Evolutionary conservation across 2,113 vertebrate genomes (phyloP).

Genomic region (Buteo buteo): DNA sequence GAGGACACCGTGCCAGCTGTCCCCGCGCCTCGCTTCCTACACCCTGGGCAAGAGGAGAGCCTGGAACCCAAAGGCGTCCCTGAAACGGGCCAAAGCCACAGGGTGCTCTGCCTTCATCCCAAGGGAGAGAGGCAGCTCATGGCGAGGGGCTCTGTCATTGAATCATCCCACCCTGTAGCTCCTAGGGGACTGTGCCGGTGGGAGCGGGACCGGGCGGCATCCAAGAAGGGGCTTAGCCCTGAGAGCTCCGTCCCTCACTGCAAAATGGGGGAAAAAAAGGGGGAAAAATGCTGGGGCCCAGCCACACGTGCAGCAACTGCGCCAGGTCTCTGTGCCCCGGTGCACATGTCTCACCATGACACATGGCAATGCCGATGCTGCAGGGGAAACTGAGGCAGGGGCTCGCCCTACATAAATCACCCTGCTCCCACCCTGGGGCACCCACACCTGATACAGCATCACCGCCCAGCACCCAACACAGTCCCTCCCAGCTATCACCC

Average conservation of each 20-base stretch:
- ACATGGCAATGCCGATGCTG: accelerated
- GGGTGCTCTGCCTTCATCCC: background rate
- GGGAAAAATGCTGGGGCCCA: accelerated
- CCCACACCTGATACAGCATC: background rate
- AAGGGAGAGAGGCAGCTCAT: background rate
- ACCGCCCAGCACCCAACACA: background rate
- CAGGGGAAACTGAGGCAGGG: background rate
- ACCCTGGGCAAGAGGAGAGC: background rate
- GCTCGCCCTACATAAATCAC: background rate
- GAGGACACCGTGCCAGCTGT: accelerated
- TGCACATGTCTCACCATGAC: accelerated
- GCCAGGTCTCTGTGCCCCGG: accelerated
- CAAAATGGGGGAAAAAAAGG: background rate
- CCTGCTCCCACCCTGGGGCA: accelerated
- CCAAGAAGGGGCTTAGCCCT: background rate
- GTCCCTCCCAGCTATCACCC: background rate
- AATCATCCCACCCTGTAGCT: background rate
- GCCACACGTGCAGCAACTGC: background rate
- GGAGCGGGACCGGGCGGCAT: accelerated
- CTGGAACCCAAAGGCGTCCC: background rate
- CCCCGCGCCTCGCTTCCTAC: background rate
- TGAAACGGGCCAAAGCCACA: background rate
- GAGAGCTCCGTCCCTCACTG: background rate
- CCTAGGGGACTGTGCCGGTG: accelerated
- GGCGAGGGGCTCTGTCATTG: background rate